These are phyloP conservation scores for Drosophila aff. DNA, from an alignment of 1,140 invertebrate species.

Conservation along the genomic window DNA sequence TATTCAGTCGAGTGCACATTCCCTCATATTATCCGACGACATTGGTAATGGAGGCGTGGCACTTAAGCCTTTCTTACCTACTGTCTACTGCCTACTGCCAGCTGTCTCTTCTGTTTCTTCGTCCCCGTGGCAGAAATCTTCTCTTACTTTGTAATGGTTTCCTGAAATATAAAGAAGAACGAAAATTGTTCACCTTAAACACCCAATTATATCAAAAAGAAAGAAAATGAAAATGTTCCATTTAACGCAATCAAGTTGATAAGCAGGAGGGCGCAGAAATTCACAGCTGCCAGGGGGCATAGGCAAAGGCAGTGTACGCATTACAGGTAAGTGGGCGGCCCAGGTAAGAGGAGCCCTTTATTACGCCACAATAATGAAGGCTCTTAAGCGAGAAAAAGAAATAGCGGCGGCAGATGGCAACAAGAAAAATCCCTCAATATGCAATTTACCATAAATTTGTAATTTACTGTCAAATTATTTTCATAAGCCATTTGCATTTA, in stretches of 20 bases:
- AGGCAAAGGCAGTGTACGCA: slow-evolving; percentile 8
- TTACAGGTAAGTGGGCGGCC: slow-evolving; percentile 5
- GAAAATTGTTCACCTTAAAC: slow-evolving; percentile 72
- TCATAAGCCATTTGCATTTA: slow-evolving; percentile 83
- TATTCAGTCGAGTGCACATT: slow-evolving; percentile 35
- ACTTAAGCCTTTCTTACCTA: slow-evolving; percentile 62
- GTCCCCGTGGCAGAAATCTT: slow-evolving; percentile 2
- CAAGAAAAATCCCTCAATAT: slow-evolving; percentile 78
- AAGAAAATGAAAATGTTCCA: slow-evolving; percentile 61
- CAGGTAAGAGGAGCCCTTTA: slow-evolving; percentile 51
- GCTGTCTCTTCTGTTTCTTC: background rate
- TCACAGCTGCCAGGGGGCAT: slow-evolving; percentile 48
- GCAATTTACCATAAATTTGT: slow-evolving; percentile 84
- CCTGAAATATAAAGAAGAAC: slow-evolving; percentile 55
- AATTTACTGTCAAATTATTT: slow-evolving; percentile 82
- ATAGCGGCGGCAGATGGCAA: slow-evolving; percentile 49
- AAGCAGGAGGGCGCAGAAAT: slow-evolving; percentile 56
- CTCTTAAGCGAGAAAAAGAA: slow-evolving; percentile 37
- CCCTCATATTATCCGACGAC: slow-evolving; percentile 7
- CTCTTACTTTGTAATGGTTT: slow-evolving; percentile 66
- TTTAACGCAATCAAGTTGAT: slow-evolving; percentile 78
- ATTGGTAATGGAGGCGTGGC: slow-evolving; percentile 14
- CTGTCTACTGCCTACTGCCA: slow-evolving; percentile 8
- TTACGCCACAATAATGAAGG: slow-evolving; percentile 55
- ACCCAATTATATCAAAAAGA: slow-evolving; percentile 69